Conservation (phyloP, 2,888 invertebrate species). For the Agrochola litura region DNA sequence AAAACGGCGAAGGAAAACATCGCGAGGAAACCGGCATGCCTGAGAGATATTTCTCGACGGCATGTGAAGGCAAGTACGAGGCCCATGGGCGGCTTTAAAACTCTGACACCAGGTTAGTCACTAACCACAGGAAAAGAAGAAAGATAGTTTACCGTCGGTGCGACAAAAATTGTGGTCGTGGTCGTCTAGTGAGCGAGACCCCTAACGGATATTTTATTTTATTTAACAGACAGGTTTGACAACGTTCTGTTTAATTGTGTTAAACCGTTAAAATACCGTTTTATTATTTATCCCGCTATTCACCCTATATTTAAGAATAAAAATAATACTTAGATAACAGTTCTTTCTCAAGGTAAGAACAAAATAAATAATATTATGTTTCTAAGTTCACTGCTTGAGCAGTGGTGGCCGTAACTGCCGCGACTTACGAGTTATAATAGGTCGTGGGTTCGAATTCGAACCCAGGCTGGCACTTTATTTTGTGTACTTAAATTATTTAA, state of each 20-base stretch:
- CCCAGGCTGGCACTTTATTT: background rate
- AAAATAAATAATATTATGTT: conserved; percentile 2
- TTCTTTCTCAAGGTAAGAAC: conserved; percentile 23
- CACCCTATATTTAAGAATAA: conserved; percentile 15
- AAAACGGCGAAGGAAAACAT: too few relatives aligned
- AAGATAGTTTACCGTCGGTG: too few relatives aligned
- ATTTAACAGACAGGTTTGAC: background rate
- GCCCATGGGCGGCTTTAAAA: too few relatives aligned
- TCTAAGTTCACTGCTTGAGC: conserved; percentile 26
- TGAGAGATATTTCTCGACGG: too few relatives aligned
- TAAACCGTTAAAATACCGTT: background rate
- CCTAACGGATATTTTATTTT: background rate
- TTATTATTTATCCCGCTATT: conserved; percentile 20
- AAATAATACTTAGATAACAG: conserved; percentile 1
- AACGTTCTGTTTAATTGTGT: conserved; percentile 3
- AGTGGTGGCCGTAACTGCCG: background rate
- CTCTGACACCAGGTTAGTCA: too few relatives aligned
- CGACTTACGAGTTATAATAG: too few relatives aligned
- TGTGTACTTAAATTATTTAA: background rate
- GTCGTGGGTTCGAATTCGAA: too few relatives aligned
- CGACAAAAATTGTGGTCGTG: too few relatives aligned
- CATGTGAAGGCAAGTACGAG: too few relatives aligned
- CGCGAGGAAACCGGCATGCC: too few relatives aligned
- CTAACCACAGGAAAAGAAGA: too few relatives aligned
- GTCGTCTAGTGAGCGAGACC: too few relatives aligned